Evolutionary conservation across 2,113 vertebrate species (phyloP), one percentile per base, ranked within the genome.

Genomic region (Desmodus rotundus): DNA sequence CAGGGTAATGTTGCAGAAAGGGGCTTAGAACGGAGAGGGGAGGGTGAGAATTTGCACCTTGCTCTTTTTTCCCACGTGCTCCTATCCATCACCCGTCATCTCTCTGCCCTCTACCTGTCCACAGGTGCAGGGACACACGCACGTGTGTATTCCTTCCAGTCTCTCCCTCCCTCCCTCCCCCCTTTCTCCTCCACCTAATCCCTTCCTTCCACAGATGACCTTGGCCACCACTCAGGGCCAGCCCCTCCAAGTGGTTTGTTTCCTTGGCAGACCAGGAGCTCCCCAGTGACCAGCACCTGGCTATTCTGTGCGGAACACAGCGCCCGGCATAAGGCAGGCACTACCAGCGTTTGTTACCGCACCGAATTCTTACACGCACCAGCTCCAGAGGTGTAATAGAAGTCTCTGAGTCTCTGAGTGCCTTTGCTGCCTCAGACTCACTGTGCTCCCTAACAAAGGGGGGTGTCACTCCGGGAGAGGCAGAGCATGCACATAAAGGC

Each of bases 231-330:
- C 36, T 36, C 54, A 45, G 61, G 68, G 31, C 47, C 31, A 38
- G 33, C 10, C 58, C 19, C 38, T 87, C 12, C 45, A 16, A 7
- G 16, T 5, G 0, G 1, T 15, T 65, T 43, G 4, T 50, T 20
- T 68, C 43, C 36, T 26, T 56, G 73, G 33, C 15, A 31, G 63
- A 3, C 0, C 43, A n/a, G 2, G 26, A 72, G 14, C 24, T 89
- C 52, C 50, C n/a, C 26, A 3, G 0, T 1, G 67, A 22, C 38
- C 1, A 7, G 13, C 12, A 22, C 17, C 50, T 9, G 17, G 19
- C 13, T 50, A 1, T 26, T 36, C 36, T 1, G 0, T 67, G 50
- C 31, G 67, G 26, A 73, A 28, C 24, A 26, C 20, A 13, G 38
- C 4, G 7, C 4, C 41, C n/a, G 36, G 17, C 47, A 9, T 61